Conservation (phyloP, 2,888 invertebrate genomes). For the Yponomeuta plumbellus region DNA sequence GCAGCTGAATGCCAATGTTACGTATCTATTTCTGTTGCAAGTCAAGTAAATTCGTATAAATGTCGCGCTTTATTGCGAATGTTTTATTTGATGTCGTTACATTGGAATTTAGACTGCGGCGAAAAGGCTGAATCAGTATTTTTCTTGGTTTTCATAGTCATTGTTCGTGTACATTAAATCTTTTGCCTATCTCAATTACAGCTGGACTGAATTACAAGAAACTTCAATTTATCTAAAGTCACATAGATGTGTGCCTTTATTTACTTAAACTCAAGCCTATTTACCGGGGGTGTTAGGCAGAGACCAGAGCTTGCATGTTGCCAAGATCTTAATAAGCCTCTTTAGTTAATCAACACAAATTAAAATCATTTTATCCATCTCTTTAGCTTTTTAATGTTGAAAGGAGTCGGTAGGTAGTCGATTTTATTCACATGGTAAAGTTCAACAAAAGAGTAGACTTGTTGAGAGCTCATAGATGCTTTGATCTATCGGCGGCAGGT, state of each 20-base stretch:
- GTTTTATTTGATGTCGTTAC: constrained; percentile 12
- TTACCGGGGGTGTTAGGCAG: too few species aligned
- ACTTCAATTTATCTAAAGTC: too few species aligned
- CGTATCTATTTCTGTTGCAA: constrained; percentile 49
- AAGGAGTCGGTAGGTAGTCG: not conserved
- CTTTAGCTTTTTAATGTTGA: not conserved
- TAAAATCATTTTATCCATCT: not conserved
- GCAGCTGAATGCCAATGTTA: constrained; percentile 70
- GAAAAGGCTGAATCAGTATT: not conserved
- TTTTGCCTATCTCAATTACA: too few species aligned
- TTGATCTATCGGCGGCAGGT: not conserved
- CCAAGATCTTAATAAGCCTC: too few species aligned
- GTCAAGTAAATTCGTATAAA: constrained; percentile 37
- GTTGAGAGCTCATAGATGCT: not conserved
- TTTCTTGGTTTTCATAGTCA: not conserved
- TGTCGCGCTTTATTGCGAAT: constrained; percentile 21
- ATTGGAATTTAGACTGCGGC: constrained; percentile 3
- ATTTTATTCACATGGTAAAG: not conserved
- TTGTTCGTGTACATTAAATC: not conserved
- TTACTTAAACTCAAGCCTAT: too few species aligned
- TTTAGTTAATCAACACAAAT: too few species aligned
- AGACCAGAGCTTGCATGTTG: too few species aligned
- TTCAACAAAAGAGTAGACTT: not conserved
- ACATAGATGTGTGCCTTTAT: too few species aligned
- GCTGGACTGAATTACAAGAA: too few species aligned